Conservation (phyloP, 2,888 invertebrate species). For the Torymus texanus region DNA sequence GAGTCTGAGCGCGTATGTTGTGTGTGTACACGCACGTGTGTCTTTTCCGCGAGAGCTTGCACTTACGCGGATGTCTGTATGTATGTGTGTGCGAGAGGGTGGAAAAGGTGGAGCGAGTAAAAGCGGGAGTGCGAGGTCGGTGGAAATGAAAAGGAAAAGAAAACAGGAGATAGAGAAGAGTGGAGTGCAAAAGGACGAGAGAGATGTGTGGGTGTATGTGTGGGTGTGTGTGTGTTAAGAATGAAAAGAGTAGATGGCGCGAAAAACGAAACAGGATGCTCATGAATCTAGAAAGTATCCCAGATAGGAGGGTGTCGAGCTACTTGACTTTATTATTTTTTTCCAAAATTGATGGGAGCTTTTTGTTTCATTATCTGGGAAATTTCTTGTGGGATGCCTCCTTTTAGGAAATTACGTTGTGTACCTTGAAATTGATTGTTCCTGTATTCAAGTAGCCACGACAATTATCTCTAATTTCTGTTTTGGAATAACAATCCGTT, state of each 20-base stretch:
- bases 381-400: background rate
- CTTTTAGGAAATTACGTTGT: too few relatives aligned
- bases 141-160: conserved; percentile 58
- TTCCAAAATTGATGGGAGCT: conserved; percentile 18
- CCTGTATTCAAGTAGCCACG: too few relatives aligned
- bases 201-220: conserved; percentile 1
- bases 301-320: conserved; percentile 33
- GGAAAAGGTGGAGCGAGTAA: conserved; percentile 62
- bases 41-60: conserved; percentile 38
- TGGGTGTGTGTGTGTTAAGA: conserved; percentile 4
- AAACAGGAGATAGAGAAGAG: conserved; percentile 42
- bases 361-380: conserved; percentile 6
- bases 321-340: conserved; percentile 28
- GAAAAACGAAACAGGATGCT: conserved; percentile 44
- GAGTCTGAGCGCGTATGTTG: conserved; percentile 55
- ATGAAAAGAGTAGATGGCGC: conserved; percentile 52
- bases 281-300: conserved; percentile 42
- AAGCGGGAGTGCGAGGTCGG: conserved; percentile 51
- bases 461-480: too few relatives aligned
- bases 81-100: background rate
- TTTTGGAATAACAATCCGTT: too few relatives aligned
- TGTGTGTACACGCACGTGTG: conserved; percentile 44
- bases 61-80: conserved; percentile 24
- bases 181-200: conserved; percentile 33
- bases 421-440: too few relatives aligned